phyloP scores from a whole-genome alignment of 2,797 vertebrate genomes.

The Hydrolagus colliei region DNA sequence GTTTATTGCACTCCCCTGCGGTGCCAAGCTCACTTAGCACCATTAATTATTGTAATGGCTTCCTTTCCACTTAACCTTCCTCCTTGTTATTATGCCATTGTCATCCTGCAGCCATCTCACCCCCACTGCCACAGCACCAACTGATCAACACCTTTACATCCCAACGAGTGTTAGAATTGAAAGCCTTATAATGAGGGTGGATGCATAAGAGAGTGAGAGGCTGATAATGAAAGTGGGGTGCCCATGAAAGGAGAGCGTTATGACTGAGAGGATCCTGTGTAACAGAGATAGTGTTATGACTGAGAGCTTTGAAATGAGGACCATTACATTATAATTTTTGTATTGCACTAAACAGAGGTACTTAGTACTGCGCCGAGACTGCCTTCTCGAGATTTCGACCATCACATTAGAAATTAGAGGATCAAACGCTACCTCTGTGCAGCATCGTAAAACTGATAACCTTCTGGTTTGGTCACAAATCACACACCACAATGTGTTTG shows the following conservation, averaged over 20 bases:
- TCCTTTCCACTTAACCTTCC: not conserved
- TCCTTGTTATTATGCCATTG: not conserved
- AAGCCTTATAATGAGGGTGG: not conserved
- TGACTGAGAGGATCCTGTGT: not conserved
- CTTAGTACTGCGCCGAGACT: not conserved
- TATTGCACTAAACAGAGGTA: not conserved
- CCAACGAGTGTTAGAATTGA: not conserved
- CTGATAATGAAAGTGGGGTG: conserved; percentile 2
- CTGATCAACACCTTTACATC: not conserved
- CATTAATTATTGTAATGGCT: not conserved
- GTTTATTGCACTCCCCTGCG: not conserved
- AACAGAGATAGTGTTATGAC: not conserved
- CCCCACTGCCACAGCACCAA: not conserved
- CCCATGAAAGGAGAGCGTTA: not conserved
- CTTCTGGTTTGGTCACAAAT: not conserved
- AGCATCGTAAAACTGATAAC: not conserved
- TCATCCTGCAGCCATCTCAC: not conserved
- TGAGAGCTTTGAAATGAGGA: conserved; percentile 27
- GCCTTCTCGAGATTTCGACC: not conserved
- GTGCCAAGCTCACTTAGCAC: not conserved
- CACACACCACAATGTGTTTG: no score
- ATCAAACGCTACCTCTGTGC: not conserved
- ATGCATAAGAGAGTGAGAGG: conserved; percentile 4
- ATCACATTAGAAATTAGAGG: not conserved
- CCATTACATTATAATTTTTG: conserved; percentile 24